These are phyloP conservation scores for Spisula solida DNA, from an alignment of 2,888 invertebrate genomes.

Conservation along the genomic window DNA sequence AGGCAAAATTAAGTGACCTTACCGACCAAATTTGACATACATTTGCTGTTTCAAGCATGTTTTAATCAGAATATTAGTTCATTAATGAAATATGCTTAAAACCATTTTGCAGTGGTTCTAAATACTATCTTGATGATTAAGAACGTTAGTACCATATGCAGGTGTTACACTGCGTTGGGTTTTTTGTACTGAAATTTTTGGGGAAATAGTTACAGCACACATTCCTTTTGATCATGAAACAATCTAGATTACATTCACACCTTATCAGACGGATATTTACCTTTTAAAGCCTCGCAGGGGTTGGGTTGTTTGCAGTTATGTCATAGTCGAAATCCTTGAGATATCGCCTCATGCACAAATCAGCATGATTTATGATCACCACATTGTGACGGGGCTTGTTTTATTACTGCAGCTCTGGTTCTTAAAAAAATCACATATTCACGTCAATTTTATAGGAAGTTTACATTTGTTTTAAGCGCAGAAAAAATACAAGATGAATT, in stretches of 20 bases:
- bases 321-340: neutral
- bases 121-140: too few species aligned
- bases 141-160: too few species aligned
- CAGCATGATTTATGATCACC: conserved; percentile 2
- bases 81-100: too few species aligned
- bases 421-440: neutral
- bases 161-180: too few species aligned
- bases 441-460: neutral
- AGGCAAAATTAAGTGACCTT: too few species aligned
- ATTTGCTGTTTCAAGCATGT: too few species aligned
- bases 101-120: too few species aligned
- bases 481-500: neutral
- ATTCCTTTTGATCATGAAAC: neutral
- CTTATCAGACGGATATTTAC: conserved; percentile 10
- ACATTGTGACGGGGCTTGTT: too few species aligned
- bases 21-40: too few species aligned
- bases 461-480: neutral
- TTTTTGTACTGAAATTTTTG: too few species aligned
- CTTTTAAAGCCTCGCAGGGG: neutral
- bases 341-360: neutral
- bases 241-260: neutral
- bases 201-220: neutral
- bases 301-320: neutral
- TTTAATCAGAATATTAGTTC: too few species aligned
- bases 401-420: neutral